These are phyloP conservation scores for Arctocebus calabarensis DNA, from an alignment of 2,797 vertebrate genomes.

Conservation along the genomic window DNA sequence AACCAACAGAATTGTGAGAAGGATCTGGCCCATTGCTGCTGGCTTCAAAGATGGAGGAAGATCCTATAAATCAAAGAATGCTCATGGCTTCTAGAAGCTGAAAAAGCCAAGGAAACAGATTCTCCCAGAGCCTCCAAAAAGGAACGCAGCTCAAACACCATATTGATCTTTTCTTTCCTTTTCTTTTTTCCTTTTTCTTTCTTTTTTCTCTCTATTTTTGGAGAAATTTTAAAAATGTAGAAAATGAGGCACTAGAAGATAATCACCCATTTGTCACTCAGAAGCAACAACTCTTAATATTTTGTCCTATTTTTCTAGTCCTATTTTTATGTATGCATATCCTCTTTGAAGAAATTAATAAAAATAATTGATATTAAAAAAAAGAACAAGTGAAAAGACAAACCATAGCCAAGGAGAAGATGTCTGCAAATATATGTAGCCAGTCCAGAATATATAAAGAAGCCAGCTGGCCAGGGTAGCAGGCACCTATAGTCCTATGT, in stretches of 20 bases:
- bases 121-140: neutral
- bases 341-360: neutral
- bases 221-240: neutral
- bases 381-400: slow-evolving; percentile 7
- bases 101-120: neutral
- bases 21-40: neutral
- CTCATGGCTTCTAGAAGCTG: neutral
- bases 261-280: neutral
- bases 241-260: neutral
- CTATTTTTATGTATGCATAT: neutral
- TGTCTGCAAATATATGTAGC: neutral
- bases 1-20: neutral
- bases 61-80: neutral
- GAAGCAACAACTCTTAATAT: neutral
- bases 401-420: neutral
- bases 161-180: neutral
- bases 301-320: neutral
- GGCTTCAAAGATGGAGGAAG: neutral
- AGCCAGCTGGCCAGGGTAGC: neutral
- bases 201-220: neutral
- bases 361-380: neutral
- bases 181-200: neutral
- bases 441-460: neutral
- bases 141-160: neutral
- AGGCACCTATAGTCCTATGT: neutral